Evolutionary conservation across 2,797 vertebrate species (phyloP), one percentile per base, ranked within the genome.

Genomic region (Perodicticus potto): DNA sequence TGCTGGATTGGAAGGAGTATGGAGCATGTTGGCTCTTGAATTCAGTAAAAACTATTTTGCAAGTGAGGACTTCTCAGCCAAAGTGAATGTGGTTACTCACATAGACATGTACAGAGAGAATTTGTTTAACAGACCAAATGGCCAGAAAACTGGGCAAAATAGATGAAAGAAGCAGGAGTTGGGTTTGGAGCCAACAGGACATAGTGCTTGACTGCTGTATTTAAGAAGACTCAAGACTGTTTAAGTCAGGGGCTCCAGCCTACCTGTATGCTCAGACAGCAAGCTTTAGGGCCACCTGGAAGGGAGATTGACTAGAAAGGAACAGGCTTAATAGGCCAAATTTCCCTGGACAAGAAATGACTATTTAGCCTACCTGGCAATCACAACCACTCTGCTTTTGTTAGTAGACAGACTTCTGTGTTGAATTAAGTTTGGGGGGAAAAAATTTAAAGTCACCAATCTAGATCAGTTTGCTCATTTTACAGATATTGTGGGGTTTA

Each of bases 381-480:
- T 74, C 29, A 19, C 6, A 37, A 57, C 10, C 5, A 25, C 70
- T 73, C 86, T 96, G 45, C 43, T 83, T 86, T 61, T 57, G 12
- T 67, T 89, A 86, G 57, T 74, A 93, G 45, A 29, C 65, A 86
- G 53, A 63, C 67, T 59, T 77, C 32, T 86, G 73, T 76, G 40
- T 96, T 91, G 16, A 40, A 25, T 86, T 88, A 63, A 32, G 27
- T 65, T 96, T 94, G 14, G 40, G 14, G 2, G 17, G n/a, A 69
- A 77, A 65, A 90, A 53, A n/a, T 78, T 61, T 53, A 86, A 87
- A 92, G 45, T 80, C 37, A 49, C 14, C 5, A 55, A 57, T 92
- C 22, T 72, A 92, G 65, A 57, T 43, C 43, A 89, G 55, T 87
- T 69, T 34, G n/a, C 12, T 73, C 65, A 67, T 73, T 97, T 90